Conservation (phyloP, 2,797 vertebrate species). For the Schizopygopsis malacanthus region DNA sequence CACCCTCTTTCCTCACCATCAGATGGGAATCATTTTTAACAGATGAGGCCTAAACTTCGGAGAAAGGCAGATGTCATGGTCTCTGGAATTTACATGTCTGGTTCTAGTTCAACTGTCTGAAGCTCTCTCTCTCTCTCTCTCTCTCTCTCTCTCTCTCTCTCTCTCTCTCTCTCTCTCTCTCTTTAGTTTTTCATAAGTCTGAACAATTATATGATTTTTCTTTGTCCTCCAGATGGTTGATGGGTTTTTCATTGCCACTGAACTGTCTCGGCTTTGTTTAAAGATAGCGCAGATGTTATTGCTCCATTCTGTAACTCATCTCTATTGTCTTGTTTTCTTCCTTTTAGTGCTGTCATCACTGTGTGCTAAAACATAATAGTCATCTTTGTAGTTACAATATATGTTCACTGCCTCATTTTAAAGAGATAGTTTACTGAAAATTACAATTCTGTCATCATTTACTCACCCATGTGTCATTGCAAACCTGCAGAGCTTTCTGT, state of each 20-base stretch:
- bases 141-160: too few species aligned
- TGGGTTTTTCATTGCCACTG: conserved; percentile 31
- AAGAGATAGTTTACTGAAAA: not conserved
- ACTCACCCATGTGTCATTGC: not conserved
- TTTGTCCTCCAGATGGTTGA: conserved; percentile 34
- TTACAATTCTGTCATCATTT: not conserved
- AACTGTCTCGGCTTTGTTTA: conserved; percentile 39
- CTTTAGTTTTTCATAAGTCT: conserved; percentile 22
- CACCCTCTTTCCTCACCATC: conserved; percentile 35
- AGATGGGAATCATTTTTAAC: conserved; percentile 57
- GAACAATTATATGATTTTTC: conserved; percentile 43
- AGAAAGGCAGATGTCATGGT: conserved; percentile 55
- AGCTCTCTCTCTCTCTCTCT: too few species aligned
- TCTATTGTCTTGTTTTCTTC: conserved; percentile 21
- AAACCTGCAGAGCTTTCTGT: not conserved
- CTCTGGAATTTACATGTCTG: conserved; percentile 46
- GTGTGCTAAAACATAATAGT: not conserved
- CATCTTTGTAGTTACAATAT: conserved; percentile 1
- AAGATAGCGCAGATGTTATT: conserved; percentile 24
- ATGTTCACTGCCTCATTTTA: not conserved
- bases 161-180: not conserved
- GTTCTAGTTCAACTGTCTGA: conserved; percentile 49
- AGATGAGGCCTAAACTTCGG: conserved; percentile 47
- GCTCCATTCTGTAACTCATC: conserved; percentile 24
- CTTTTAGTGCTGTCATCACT: conserved; percentile 12